These are phyloP conservation scores for Scelioninae gen. 1 DNA, from an alignment of 2,888 invertebrate genomes.

Conservation along the genomic window DNA sequence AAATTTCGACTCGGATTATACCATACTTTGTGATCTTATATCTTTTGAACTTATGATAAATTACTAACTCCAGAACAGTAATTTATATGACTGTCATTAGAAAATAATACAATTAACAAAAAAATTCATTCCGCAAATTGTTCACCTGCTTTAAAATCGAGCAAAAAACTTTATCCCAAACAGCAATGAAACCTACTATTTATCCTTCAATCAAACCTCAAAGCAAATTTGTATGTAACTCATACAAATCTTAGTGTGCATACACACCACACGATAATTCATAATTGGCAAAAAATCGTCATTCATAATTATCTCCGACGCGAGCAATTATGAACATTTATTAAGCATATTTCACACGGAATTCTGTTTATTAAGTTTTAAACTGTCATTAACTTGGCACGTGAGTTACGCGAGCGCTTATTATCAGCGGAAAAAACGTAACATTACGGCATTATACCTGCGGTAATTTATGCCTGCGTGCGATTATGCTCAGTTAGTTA, in stretches of 20 bases:
- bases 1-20: too few relatives aligned
- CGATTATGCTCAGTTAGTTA: slow-evolving; percentile 35
- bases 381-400: slow-evolving; percentile 49
- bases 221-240: too few relatives aligned
- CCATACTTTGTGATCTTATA: too few relatives aligned
- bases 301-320: slow-evolving; percentile 12
- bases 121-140: too few relatives aligned
- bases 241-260: neutral
- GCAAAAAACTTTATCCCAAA: too few relatives aligned
- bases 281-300: slow-evolving; percentile 20
- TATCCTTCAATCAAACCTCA: too few relatives aligned
- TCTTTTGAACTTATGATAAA: too few relatives aligned
- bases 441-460: neutral
- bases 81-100: too few relatives aligned
- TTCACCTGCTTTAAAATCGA: too few relatives aligned
- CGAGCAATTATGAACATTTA: slow-evolving; percentile 36
- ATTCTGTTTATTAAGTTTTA: slow-evolving; percentile 57
- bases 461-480: slow-evolving; percentile 43
- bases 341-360: slow-evolving; percentile 42
- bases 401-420: slow-evolving; percentile 41
- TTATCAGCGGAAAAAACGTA: slow-evolving; percentile 30
- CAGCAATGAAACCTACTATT: too few relatives aligned
- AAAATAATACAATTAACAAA: too few relatives aligned
- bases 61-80: too few relatives aligned
- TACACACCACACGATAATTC: slow-evolving; percentile 5